Evolutionary conservation across 2,797 vertebrate species (phyloP), one percentile per base, ranked within the genome.

Genomic region (Aeoliscus strigatus): DNA sequence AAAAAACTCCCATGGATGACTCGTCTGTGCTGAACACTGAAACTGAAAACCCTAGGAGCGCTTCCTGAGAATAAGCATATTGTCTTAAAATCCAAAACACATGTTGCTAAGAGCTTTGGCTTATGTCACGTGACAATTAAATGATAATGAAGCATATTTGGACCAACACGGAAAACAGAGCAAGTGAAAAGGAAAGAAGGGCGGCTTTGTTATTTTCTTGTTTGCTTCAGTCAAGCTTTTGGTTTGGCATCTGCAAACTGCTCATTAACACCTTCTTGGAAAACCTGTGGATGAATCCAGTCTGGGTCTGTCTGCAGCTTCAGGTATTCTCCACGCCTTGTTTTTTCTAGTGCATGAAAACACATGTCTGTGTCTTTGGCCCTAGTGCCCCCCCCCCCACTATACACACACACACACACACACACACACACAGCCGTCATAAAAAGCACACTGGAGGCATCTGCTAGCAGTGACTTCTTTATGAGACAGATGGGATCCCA

Each of bases 401-500:
- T n/a, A n/a, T n/a, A n/a, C n/a, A n/a, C n/a, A n/a, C n/a, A n/a
- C n/a, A n/a, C n/a, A n/a, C n/a, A n/a, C n/a, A n/a, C n/a, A n/a
- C n/a, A n/a, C n/a, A n/a, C n/a, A n/a, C n/a, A n/a, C 18, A 3
- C 18, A 21, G 3, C 18, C 9, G 27, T 38, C 30, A 38, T 60
- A 46, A 60, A 72, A 58, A 28, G 17, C 11, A 9, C 34, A 56
- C 38, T 50, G 28, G 47, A 67, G 56, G 70, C 60, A 60, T 81
- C 66, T 75, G 71, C 73, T 52, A 70, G 70, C 52, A 65, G 61
- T 24, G 51, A 50, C 40, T 51, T 59, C 64, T 81, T 79, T 73
- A 76, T 68, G 69, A 62, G 56, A 53, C 69, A 73, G 67, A 59
- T 61, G 74, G 70, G 71, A 75, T 60, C 60, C 37, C 14, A 30